Base-by-base conservation (phyloP, 2,797 vertebrate species). In the Acanthurus lineatus region DNA sequence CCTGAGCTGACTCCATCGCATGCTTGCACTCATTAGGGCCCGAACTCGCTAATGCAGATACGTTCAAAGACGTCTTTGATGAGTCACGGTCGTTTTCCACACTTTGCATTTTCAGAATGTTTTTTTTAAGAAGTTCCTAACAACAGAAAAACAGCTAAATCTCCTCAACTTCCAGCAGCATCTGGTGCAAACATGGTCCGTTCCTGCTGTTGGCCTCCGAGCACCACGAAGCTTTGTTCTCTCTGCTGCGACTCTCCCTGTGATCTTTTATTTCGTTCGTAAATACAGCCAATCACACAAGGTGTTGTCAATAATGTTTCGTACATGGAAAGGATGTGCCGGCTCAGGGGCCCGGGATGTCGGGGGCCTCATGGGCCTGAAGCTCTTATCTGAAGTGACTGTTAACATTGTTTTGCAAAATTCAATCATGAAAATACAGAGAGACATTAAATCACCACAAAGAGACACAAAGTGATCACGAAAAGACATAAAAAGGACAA, bases 181-280 rank as follows among this genome's bases (percentile, higher is more conserved):
- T 83, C 84, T 83, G 84, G 77, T 38, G 0, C 74, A 76, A 86
- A 86, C 73, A 75, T 83, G 77, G 19, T 28, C 20, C 4, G 7
- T 22, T 71, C 19, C 16, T 80, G 32, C 12, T 14, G 38, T 14
- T 14, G 25, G 49, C 9, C 51, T 62, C 73, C 40, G 65, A 60
- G 69, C 69, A 52, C 48, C 68, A 73, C 2, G 28, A 15, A 44
- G 52, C 73, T 79, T 77, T 77, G 69, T 77, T 79, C 65, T 40
- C 61, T 68, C 61, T 71, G 56, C 28, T 74, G 35, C 2, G 0
- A 45, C 32, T 28, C 48, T 10, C 59, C 49, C 57, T 81, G 52
- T 57, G 38, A 49, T 70, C 57, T 51, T 61, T 47, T 16, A 35
- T 58, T 40, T 20, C 3, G 0, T 42, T 35, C 65, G 66, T 48